Evolutionary conservation across 2,888 invertebrate genomes (phyloP).

Genomic region (Therioaphis trifolii): DNA sequence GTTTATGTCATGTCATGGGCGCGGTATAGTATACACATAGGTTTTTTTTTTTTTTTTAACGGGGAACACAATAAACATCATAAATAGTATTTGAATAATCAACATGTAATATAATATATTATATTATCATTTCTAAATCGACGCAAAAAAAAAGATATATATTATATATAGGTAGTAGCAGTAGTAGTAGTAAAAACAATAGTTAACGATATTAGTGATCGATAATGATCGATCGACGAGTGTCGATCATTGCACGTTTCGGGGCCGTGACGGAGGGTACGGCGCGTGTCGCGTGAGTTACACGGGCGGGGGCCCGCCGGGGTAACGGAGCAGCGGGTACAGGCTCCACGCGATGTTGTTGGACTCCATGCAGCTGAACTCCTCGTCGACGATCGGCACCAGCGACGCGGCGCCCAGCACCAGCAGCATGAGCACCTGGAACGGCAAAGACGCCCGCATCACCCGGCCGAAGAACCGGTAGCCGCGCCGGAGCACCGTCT

Average conservation of each 20-base stretch:
- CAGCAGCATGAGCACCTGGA: slow-evolving; percentile 93
- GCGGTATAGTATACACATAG: not conserved
- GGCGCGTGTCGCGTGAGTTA: not conserved
- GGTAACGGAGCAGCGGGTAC: slow-evolving; percentile 89
- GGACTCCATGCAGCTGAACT: slow-evolving; percentile 85
- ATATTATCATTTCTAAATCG: no score
- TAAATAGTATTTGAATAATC: not conserved
- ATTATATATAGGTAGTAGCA: not conserved
- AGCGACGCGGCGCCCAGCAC: slow-evolving; percentile 93
- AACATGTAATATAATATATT: not conserved
- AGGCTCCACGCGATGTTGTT: slow-evolving; percentile 85
- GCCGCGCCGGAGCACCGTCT: slow-evolving; percentile 78
- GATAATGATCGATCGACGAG: not conserved
- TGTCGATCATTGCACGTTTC: no score
- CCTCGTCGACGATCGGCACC: slow-evolving; percentile 88
- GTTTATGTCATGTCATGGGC: not conserved
- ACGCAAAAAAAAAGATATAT: no score
- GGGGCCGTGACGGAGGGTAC: no score
- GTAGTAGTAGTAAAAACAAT: not conserved
- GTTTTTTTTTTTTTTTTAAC: no score
- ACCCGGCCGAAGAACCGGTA: slow-evolving; percentile 90
- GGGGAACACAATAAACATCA: not conserved
- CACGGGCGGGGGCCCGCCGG: slow-evolving; percentile 89
- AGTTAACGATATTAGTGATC: not conserved
- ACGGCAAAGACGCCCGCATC: slow-evolving; percentile 89